A percentile compares a stretch with the other conserved stretches of the same genome.
phyloP scores from a whole-genome alignment of 2,113 vertebrate species.

The Urocitellus parryii region DNA sequence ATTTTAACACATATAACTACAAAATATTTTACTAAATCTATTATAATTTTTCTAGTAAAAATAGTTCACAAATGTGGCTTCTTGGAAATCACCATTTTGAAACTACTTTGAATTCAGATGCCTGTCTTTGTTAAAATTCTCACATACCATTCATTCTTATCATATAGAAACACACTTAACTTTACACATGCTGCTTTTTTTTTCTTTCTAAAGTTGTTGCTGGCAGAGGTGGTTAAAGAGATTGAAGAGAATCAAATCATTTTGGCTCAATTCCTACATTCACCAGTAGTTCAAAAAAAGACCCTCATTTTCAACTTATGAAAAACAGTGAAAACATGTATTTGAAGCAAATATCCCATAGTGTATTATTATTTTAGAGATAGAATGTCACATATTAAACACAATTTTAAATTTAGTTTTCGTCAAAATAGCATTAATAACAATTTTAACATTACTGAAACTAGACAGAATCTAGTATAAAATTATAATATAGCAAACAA shows the following conservation, averaged over 20 bases:
- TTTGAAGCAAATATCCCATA: neutral
- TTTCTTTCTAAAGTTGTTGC: neutral
- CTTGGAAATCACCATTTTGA: constrained; percentile 28
- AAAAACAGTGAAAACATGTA: neutral
- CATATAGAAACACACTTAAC: constrained; percentile 2
- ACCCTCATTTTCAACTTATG: neutral
- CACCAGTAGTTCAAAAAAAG: constrained; percentile 58
- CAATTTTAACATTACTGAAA: constrained; percentile 15
- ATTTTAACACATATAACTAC: neutral
- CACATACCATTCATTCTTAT: neutral
- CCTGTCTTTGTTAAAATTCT: constrained; percentile 12
- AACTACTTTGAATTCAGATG: constrained; percentile 1
- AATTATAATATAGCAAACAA: constrained; percentile 7
- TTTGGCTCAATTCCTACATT: constrained; percentile 81
- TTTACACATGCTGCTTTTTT: neutral
- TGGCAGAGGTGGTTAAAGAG: neutral
- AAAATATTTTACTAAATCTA: neutral
- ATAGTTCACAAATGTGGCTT: neutral
- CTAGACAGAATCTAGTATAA: neutral
- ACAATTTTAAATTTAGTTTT: neutral
- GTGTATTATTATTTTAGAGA: neutral
- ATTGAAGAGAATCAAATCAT: constrained; percentile 69
- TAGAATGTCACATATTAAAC: neutral
- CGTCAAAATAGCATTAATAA: neutral
- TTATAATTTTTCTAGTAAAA: constrained; percentile 34